Conservation (phyloP, 2,888 invertebrate species). For the Synergus japonicus region DNA sequence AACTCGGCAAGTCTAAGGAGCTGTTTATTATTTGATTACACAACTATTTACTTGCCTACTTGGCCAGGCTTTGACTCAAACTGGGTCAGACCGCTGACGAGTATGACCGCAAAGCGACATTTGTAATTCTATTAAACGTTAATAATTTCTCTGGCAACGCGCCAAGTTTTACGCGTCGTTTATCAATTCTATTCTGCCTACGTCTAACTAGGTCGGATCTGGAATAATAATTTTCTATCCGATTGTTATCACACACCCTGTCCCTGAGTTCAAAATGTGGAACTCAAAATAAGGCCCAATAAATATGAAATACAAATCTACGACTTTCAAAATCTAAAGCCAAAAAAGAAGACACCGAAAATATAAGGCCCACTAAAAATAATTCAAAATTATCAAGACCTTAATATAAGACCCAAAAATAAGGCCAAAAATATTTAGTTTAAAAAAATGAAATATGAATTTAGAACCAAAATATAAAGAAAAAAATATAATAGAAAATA, state of each 20-base stretch:
- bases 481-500: too few species aligned
- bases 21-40: constrained; percentile 6
- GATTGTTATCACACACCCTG: constrained; percentile 34
- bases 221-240: constrained; percentile 20
- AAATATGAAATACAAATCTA: too few species aligned
- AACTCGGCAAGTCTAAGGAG: not conserved
- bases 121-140: constrained; percentile 39
- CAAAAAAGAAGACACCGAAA: too few species aligned
- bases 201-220: constrained; percentile 24
- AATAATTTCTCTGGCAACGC: constrained; percentile 26
- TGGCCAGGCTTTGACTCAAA: not conserved
- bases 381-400: too few species aligned
- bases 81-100: constrained; percentile 31
- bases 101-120: constrained; percentile 28
- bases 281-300: too few species aligned
- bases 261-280: too few species aligned
- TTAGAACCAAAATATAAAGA: too few species aligned
- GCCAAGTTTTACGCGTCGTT: constrained; percentile 13
- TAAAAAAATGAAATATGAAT: too few species aligned
- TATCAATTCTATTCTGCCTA: constrained; percentile 27
- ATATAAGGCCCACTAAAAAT: too few species aligned
- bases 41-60: constrained; percentile 31
- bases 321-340: too few species aligned
- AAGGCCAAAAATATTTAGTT: too few species aligned
- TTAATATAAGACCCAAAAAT: too few species aligned